A percentile compares a stretch with the other conserved stretches of the same genome.
phyloP scores from a whole-genome alignment of 2,797 vertebrate genomes.

The Bradypus variegatus region DNA sequence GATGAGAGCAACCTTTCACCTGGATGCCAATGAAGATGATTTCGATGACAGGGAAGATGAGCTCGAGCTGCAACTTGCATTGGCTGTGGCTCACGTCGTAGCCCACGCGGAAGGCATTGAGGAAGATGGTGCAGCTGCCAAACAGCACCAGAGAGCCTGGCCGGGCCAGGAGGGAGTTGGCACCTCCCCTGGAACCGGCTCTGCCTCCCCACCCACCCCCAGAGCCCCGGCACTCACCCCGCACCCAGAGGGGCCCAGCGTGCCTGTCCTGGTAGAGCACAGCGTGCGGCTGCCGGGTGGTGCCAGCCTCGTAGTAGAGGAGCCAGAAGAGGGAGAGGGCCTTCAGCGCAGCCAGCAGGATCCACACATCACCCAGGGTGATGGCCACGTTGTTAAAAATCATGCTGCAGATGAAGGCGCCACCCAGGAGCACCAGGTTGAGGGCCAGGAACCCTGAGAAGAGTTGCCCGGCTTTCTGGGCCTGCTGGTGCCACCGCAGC shows the following conservation, averaged over 20 bases:
- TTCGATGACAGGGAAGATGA: slow-evolving; percentile 79
- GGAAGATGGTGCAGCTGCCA: slow-evolving; percentile 78
- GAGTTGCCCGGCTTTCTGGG: slow-evolving; percentile 77
- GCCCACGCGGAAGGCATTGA: slow-evolving; percentile 79
- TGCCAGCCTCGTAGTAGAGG: slow-evolving; percentile 77
- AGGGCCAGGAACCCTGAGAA: slow-evolving; percentile 88
- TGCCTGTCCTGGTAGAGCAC: slow-evolving; percentile 81
- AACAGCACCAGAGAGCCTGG: slow-evolving; percentile 85
- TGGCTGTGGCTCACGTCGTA: slow-evolving; percentile 71
- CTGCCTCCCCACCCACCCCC: neutral
- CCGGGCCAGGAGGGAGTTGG: neutral
- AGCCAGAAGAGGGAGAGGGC: slow-evolving; percentile 79
- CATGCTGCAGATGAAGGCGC: slow-evolving; percentile 81
- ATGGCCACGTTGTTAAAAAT: slow-evolving; percentile 77
- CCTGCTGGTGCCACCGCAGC: slow-evolving; percentile 70
- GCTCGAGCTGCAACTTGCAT: slow-evolving; percentile 72
- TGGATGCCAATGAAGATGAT: slow-evolving; percentile 81
- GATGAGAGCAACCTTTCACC: slow-evolving; percentile 69
- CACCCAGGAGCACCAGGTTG: slow-evolving; percentile 85
- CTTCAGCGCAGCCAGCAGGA: slow-evolving; percentile 82
- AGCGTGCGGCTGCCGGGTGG: slow-evolving; percentile 67
- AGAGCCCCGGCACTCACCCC: slow-evolving; percentile 69
- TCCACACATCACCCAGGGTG: slow-evolving; percentile 74
- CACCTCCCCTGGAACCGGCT: accelerated
- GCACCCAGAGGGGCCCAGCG: slow-evolving; percentile 79